phyloP scores from a whole-genome alignment of 2,888 invertebrate species.

The Amblyteles armatorius region DNA sequence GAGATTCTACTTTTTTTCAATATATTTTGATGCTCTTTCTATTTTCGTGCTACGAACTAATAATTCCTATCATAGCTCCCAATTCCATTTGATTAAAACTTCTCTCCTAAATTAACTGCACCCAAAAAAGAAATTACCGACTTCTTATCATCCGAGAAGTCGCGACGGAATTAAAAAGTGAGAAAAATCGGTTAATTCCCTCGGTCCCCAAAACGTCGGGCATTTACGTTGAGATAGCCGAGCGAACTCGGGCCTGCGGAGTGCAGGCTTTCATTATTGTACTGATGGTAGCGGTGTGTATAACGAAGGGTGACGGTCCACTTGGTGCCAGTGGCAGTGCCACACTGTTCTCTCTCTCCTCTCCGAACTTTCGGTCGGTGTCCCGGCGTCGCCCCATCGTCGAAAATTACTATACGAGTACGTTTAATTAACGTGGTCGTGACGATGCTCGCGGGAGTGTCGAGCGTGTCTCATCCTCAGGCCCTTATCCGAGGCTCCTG shows the following conservation, averaged over 20 bases:
- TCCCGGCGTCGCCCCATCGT: conserved; percentile 43
- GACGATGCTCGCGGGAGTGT: conserved; percentile 20
- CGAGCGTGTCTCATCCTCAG: conserved; percentile 47
- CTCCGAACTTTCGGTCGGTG: conserved; percentile 70
- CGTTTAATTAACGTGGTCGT: conserved; percentile 64
- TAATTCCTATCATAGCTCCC: too few relatives aligned
- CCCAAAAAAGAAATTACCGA: too few relatives aligned
- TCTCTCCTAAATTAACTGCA: too few relatives aligned
- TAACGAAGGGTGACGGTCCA: conserved; percentile 74
- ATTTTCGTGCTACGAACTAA: neutral
- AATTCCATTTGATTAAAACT: too few relatives aligned
- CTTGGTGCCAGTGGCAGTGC: conserved; percentile 79
- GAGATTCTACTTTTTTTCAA: neutral
- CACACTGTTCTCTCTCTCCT: conserved; percentile 68
- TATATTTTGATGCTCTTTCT: neutral
- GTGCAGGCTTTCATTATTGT: conserved; percentile 63
- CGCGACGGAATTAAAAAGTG: neutral
- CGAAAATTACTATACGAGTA: conserved; percentile 62
- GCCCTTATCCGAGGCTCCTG: conserved; percentile 18
- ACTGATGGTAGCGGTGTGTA: conserved; percentile 53
- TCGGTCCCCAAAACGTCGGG: neutral
- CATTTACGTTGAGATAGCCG: conserved; percentile 2
- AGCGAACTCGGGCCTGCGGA: conserved; percentile 28
- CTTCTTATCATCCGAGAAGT: neutral
- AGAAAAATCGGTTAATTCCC: neutral